Evolutionary conservation across 2,797 vertebrate genomes (phyloP), one percentile per base, ranked within the genome.

Genomic region (Eremophila alpestris): DNA sequence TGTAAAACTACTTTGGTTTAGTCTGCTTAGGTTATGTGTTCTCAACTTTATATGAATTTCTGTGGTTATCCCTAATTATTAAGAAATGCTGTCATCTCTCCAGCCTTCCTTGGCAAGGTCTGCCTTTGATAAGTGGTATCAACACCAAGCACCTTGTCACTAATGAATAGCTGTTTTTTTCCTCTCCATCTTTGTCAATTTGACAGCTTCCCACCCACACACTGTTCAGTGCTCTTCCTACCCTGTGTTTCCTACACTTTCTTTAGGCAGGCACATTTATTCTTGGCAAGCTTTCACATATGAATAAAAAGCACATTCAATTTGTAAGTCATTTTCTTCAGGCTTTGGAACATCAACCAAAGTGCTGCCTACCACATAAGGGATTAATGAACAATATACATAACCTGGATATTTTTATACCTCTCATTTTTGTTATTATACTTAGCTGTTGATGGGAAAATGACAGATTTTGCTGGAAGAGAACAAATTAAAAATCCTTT

Each of bases 41-140:
- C 63, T 76, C 43, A 65, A 40, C 32, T 34, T 68, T n/a, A 30
- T 13, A n/a, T 2, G 32, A 87, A 30, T 77, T 93, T 69, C 30
- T 2, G 7, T 26, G 71, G 74, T 73, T 64, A 77, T 46, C 62
- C 32, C 59, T 92, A 56, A 83, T 79, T 94, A 56, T 59, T 63
- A 82, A 80, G 52, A 83, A 38, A 62, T 1, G 5, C 40, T 74
- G 79, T 48, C 73, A 68, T 55, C 36, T 75, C 93, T 48, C 45
- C 36, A 74, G 29, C 51, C 30, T 83, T 76, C 82, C 49, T 36
- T 73, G 70, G 86, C 91, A 94, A 88, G 75, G 76, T 38, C 64
- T 96, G 45, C 69, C n/a, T 75, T 54, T 93, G 85, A 92, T 88
- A 94, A 96, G 62, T n/a, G 46, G 48, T 97, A 92, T 95, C 77